Percentiles rank a stretch among this genome's conserved stretches.
phyloP scores from a whole-genome alignment of 2,797 vertebrate species.

The Delichon dasypus region DNA sequence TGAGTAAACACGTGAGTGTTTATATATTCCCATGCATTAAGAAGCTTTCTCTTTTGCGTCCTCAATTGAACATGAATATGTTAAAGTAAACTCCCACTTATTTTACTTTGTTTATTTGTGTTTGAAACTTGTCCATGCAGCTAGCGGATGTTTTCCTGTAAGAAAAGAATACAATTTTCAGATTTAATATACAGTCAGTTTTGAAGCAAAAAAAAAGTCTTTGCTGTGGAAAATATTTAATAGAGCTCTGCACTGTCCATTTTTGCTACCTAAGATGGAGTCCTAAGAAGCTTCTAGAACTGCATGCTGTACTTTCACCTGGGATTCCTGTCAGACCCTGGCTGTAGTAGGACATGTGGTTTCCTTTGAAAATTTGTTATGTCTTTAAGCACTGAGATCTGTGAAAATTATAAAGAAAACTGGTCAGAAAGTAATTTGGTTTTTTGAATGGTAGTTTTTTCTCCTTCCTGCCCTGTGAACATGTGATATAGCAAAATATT shows the following conservation, averaged over 20 bases:
- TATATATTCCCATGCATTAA: neutral
- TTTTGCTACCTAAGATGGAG: neutral
- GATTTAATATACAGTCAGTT: neutral
- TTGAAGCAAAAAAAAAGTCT: neutral
- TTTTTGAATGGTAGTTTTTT: neutral
- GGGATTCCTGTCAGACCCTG: neutral
- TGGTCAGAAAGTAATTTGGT: neutral
- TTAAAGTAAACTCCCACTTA: neutral
- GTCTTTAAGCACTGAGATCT: neutral
- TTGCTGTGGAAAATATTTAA: neutral
- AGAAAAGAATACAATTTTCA: neutral
- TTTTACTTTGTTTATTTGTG: neutral
- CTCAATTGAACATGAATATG: neutral
- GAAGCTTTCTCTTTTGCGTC: neutral
- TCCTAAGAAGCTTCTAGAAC: neutral
- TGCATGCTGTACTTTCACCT: neutral
- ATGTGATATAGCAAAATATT: neutral
- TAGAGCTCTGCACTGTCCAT: neutral
- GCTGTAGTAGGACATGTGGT: neutral
- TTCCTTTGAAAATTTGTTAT: neutral
- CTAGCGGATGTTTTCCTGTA: neutral
- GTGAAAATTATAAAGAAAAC: neutral
- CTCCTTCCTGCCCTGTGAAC: neutral
- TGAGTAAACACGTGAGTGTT: neutral
- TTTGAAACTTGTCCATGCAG: neutral